Evolutionary conservation across 1,140 invertebrate species (phyloP).

Genomic region (Varroa destructor): DNA sequence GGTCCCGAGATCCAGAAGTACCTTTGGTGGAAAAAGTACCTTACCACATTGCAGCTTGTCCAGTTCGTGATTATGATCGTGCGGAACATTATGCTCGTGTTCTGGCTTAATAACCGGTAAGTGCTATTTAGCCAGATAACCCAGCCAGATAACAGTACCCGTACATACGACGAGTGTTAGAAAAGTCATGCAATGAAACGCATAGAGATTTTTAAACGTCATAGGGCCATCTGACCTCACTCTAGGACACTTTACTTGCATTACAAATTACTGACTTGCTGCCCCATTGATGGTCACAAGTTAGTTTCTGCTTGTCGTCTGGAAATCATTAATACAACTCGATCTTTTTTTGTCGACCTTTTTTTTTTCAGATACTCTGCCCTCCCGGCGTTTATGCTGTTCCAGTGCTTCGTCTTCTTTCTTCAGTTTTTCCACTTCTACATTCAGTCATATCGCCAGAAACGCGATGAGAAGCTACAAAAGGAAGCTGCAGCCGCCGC

Average conservation of each 20-base stretch:
- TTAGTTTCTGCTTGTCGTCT: no score
- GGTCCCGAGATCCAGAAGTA: slow-evolving; percentile 64
- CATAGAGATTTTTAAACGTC: no score
- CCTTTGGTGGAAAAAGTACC: slow-evolving; percentile 86
- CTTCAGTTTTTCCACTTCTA: slow-evolving; percentile 24
- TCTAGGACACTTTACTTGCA: no score
- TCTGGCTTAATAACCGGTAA: slow-evolving; percentile 25
- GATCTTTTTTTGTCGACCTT: background rate
- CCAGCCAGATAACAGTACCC: no score
- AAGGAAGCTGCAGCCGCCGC: slow-evolving; percentile 2
- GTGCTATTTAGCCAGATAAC: background rate
- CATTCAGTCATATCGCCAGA: slow-evolving; percentile 21
- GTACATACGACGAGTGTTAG: no score
- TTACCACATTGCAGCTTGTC: slow-evolving; percentile 63
- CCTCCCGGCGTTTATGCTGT: slow-evolving; percentile 12
- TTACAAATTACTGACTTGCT: no score
- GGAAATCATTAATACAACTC: no score
- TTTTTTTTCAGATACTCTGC: slow-evolving; percentile 4
- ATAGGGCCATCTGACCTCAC: no score
- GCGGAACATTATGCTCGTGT: slow-evolving; percentile 25
- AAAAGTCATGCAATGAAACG: no score
- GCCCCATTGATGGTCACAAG: no score
- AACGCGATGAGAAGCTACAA: slow-evolving; percentile 24
- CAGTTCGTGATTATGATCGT: slow-evolving; percentile 28
- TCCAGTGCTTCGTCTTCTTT: slow-evolving; percentile 22